Percentiles rank a stretch among this genome's conserved stretches.
These are phyloP conservation scores for Ophonus ardosiacus DNA, from an alignment of 2,888 invertebrate genomes.

Conservation along the genomic window DNA sequence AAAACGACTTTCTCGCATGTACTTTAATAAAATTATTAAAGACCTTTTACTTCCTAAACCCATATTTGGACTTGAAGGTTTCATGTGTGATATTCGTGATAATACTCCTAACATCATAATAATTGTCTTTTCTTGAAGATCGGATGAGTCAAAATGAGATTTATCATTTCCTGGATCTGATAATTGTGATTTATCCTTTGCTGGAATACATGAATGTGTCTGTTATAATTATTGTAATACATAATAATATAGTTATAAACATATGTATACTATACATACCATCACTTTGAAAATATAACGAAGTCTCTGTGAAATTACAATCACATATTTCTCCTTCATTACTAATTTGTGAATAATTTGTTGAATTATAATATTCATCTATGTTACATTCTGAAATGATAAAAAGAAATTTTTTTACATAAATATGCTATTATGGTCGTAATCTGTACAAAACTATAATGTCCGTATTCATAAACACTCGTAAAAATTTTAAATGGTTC, in stretches of 20 bases:
- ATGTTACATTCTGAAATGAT: slow-evolving; percentile 20
- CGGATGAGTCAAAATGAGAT: slow-evolving; percentile 47
- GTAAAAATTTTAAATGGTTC: no score
- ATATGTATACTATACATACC: not conserved
- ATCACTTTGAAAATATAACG: not conserved
- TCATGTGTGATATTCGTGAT: slow-evolving; percentile 47
- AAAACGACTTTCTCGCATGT: slow-evolving; percentile 53
- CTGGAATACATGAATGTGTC: not conserved
- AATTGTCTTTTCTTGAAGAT: slow-evolving; percentile 57
- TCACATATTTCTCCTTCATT: slow-evolving; percentile 77
- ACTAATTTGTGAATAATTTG: slow-evolving; percentile 83
- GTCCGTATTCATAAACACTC: no score
- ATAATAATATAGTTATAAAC: not conserved
- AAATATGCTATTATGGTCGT: no score
- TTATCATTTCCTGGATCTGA: slow-evolving; percentile 45
- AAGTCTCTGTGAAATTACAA: slow-evolving; percentile 27
- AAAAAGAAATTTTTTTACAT: not conserved
- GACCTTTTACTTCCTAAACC: slow-evolving; percentile 36
- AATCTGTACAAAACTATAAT: no score
- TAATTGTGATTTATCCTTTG: not conserved
- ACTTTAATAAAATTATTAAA: slow-evolving; percentile 53
- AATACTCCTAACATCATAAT: slow-evolving; percentile 56
- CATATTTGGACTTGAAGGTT: slow-evolving; percentile 20
- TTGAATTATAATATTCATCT: slow-evolving; percentile 75
- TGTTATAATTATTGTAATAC: slow-evolving; percentile 10